These are phyloP conservation scores for Callosobruchus maculatus DNA, from an alignment of 2,888 invertebrate species.

Conservation along the genomic window DNA sequence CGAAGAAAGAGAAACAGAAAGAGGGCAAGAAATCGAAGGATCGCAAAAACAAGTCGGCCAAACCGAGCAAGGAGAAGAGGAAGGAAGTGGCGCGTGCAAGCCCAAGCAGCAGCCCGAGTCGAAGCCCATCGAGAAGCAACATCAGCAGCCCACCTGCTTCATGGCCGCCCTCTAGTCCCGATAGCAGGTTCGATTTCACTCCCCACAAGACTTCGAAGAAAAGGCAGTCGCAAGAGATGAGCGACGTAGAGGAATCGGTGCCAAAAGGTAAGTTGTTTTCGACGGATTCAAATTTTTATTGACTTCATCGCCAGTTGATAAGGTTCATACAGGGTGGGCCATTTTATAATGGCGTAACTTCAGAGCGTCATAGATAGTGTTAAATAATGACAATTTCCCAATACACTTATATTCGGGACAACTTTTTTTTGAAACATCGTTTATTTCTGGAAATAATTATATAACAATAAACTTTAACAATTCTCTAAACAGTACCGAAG, in stretches of 20 bases:
- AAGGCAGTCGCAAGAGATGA: constrained; percentile 14
- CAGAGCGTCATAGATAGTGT: no score
- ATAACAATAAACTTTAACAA: no score
- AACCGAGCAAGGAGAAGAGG: constrained; percentile 29
- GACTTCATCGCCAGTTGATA: background rate
- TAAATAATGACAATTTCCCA: no score
- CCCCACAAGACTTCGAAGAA: constrained; percentile 24
- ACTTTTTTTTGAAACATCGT: no score
- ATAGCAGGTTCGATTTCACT: constrained; percentile 30
- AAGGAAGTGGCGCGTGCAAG: constrained; percentile 25
- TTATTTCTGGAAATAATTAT: no score
- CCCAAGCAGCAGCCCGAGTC: constrained; percentile 32
- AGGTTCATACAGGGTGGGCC: no score
- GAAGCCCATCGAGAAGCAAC: constrained; percentile 35
- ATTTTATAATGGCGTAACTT: no score
- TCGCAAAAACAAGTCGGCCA: constrained; percentile 22
- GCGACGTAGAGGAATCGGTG: constrained; percentile 26
- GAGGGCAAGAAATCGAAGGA: constrained; percentile 38
- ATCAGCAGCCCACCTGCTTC: constrained; percentile 44
- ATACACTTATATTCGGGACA: no score
- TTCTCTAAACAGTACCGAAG: no score
- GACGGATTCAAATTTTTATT: background rate
- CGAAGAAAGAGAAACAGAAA: constrained; percentile 11
- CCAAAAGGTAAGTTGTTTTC: constrained; percentile 22
- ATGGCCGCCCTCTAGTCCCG: constrained; percentile 42